A percentile compares a stretch with the other conserved stretches of the same genome.
Evolutionary conservation across 2,797 vertebrate genomes (phyloP).

Genomic region (Rhincodon typus): DNA sequence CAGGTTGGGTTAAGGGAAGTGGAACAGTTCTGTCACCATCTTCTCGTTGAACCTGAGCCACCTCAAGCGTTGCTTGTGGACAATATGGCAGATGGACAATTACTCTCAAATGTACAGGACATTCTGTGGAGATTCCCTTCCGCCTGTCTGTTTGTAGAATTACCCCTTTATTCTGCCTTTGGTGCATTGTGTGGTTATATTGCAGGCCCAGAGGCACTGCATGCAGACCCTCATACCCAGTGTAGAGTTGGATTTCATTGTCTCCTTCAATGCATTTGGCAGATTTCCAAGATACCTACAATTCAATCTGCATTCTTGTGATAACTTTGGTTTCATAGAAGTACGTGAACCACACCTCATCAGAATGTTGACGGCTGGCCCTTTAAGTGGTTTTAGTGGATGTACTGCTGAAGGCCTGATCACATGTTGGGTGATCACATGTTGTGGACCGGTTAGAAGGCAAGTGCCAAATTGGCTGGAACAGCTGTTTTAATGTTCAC

Average conservation of each 20-base stretch:
- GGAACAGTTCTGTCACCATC: background rate
- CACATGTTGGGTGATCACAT: background rate
- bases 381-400: background rate
- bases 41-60: background rate
- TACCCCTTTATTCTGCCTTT: background rate
- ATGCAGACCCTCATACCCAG: background rate
- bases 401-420: background rate
- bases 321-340: background rate
- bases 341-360: background rate
- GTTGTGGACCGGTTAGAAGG: background rate
- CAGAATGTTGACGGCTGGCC: background rate
- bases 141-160: background rate
- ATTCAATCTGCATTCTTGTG: background rate
- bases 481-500: background rate
- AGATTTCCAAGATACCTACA: background rate
- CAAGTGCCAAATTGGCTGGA: background rate
- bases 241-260: background rate
- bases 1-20: no score
- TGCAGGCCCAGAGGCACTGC: background rate
- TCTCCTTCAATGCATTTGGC: background rate
- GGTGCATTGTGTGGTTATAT: background rate
- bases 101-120: background rate
- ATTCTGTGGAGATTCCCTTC: background rate
- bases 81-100: background rate
- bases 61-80: background rate